Evolutionary conservation across 2,888 invertebrate species (phyloP).

Genomic region (Aphodius sticticus): DNA sequence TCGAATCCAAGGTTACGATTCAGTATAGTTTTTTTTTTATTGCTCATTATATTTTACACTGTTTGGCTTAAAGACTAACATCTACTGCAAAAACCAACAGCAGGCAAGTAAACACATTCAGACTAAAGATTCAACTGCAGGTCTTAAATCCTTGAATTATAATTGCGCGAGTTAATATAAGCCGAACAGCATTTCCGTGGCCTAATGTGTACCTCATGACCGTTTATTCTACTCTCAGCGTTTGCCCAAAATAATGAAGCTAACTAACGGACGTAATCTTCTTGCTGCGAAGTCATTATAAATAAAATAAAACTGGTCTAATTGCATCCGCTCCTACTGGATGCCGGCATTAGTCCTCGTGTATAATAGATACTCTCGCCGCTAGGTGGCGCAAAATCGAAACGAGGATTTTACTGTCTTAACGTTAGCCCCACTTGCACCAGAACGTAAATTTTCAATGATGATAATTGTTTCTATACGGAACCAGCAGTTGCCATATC

Average conservation of each 20-base stretch:
- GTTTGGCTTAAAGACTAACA: too few species aligned
- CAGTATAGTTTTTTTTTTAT: too few species aligned
- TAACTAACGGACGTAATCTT: conserved; percentile 15
- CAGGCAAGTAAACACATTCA: too few species aligned
- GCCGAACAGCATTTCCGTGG: neutral
- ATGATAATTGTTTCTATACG: conserved; percentile 12
- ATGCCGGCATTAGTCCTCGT: conserved; percentile 15
- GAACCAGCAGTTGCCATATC: neutral
- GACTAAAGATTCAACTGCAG: too few species aligned
- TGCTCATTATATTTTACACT: too few species aligned
- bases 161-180: neutral
- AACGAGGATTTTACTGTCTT: conserved; percentile 24
- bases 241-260: conserved; percentile 9
- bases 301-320: conserved; percentile 22
- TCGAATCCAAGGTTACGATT: too few species aligned
- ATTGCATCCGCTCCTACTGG: conserved; percentile 13
- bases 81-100: too few species aligned
- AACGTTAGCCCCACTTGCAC: conserved; percentile 8
- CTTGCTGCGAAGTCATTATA: conserved; percentile 7
- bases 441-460: conserved; percentile 23
- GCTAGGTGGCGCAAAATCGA: conserved; percentile 16
- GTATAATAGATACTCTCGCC: conserved; percentile 16
- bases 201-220: neutral
- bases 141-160: neutral
- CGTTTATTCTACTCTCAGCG: neutral